Evolutionary conservation across 2,888 invertebrate species (phyloP), one percentile per base, ranked within the genome.

Genomic region (Nysson spinosus): DNA sequence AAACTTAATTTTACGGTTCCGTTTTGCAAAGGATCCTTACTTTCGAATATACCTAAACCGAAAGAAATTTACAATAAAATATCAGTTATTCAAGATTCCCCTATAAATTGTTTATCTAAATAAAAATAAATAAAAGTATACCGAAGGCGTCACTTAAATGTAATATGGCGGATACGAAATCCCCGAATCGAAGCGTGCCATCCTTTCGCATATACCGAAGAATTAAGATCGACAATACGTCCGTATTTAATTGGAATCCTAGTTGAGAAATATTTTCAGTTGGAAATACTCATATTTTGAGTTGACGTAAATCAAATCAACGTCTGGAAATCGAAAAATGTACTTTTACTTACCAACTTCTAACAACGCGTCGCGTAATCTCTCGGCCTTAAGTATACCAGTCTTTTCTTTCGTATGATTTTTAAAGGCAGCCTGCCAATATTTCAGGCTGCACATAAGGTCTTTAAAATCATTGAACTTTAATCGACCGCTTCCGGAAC

Each of bases 191-290:
- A 37, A 97, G 89, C 54, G 96, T 96, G 30, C 96, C 96, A 85
- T 97, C 97, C 85, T 96, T 96, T 70, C 96, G 90, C 94, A 96
- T 96, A 80, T 96, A 96, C 66, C 96, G 90, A 68, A 96, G 89
- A 63, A 96, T 93, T 5, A 97, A 89, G 43, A 95, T 91, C 4
- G 94, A 93, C 83, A 97, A 89, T 20, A 95, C 94, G 65, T 95
- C 94, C 58, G 95, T 94, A 77, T 94, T 96, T 19, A 97, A 88
- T 79, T 95, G 94, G 83, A 96, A 97, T 2, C 97, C 91, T 90
- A 77, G 20, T 75, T n/a, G n/a, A n/a, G n/a, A n/a, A n/a, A n/a
- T n/a, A n/a, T n/a, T n/a, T n/a, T n/a, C n/a, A n/a, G n/a, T n/a
- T n/a, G n/a, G n/a, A n/a, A n/a, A n/a, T n/a, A n/a, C n/a, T n/a